These are phyloP conservation scores for Amblyjoppa fuscipennis DNA, from an alignment of 2,888 invertebrate species.

Conservation along the genomic window DNA sequence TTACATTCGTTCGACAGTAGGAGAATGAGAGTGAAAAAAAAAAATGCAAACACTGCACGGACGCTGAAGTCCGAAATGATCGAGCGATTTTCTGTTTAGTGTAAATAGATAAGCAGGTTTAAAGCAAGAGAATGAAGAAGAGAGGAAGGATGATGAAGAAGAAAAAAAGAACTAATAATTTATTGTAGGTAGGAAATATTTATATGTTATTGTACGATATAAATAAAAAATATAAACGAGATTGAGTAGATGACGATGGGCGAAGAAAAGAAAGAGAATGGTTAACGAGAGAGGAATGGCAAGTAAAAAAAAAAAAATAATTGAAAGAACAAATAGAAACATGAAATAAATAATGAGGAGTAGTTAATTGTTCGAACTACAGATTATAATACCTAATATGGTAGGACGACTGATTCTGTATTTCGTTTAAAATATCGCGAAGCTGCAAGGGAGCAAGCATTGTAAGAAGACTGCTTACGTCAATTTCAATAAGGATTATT, in stretches of 20 bases:
- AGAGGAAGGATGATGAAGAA: conserved; percentile 45
- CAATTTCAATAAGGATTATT: conserved; percentile 83
- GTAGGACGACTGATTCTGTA: conserved; percentile 80
- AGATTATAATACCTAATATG: conserved; percentile 67
- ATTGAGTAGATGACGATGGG: conserved; percentile 61
- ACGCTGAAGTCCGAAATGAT: conserved; percentile 61
- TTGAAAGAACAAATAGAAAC: conserved; percentile 38
- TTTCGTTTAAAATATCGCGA: conserved; percentile 79
- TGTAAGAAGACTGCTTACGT: conserved; percentile 84
- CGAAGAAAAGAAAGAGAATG: conserved; percentile 26
- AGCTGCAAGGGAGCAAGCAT: conserved; percentile 82
- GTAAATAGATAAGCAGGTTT: conserved; percentile 81
- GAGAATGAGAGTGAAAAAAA: conserved; percentile 24
- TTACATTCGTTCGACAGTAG: conserved; percentile 64
- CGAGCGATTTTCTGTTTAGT: conserved; percentile 73
- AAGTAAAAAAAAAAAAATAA: neutral
- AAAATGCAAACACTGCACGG: conserved; percentile 20
- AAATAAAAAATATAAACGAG: conserved; percentile 69
- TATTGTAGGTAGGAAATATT: conserved; percentile 81
- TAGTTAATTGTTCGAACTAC: conserved; percentile 63
- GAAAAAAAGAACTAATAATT: conserved; percentile 77
- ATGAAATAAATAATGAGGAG: conserved; percentile 47
- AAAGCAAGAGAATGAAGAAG: conserved; percentile 13
- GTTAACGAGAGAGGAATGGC: conserved; percentile 15
- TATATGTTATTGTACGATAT: conserved; percentile 71